These are phyloP conservation scores for Mesoligia furuncula DNA, from an alignment of 2,888 invertebrate species.

Conservation along the genomic window DNA sequence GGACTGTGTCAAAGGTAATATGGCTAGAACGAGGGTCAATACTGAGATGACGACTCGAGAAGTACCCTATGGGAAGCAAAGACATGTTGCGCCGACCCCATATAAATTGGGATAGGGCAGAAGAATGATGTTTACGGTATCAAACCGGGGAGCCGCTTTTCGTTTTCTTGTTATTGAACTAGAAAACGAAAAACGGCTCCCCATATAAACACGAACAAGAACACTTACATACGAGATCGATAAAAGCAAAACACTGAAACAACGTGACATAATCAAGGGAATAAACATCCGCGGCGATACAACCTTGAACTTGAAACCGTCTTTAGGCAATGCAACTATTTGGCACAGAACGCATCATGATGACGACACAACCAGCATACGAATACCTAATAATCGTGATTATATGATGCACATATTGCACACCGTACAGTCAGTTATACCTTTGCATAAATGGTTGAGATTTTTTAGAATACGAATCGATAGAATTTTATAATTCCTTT, in stretches of 20 bases:
- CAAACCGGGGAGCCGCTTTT: too few relatives aligned
- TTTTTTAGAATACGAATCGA: too few relatives aligned
- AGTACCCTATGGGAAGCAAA: neutral
- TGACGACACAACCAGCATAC: constrained; percentile 15
- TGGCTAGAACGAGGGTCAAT: too few relatives aligned
- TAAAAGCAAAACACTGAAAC: neutral
- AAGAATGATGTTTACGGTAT: neutral
- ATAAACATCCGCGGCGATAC: neutral
- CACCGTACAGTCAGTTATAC: too few relatives aligned
- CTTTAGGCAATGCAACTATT: constrained; percentile 35
- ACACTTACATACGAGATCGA: neutral
- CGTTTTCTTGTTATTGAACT: too few relatives aligned
- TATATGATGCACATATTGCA: neutral
- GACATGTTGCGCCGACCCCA: neutral
- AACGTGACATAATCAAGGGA: constrained; percentile 11
- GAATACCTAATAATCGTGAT: constrained; percentile 14
- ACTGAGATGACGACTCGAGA: too few relatives aligned
- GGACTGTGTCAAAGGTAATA: too few relatives aligned
- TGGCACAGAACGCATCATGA: constrained; percentile 42
- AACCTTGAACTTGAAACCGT: constrained; percentile 55
- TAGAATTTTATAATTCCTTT: too few relatives aligned
- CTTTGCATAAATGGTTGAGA: too few relatives aligned
- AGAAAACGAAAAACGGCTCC: neutral
- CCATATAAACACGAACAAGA: neutral
- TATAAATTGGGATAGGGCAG: neutral